phyloP scores from a whole-genome alignment of 1,140 invertebrate genomes.

The Littorina saxatilis region DNA sequence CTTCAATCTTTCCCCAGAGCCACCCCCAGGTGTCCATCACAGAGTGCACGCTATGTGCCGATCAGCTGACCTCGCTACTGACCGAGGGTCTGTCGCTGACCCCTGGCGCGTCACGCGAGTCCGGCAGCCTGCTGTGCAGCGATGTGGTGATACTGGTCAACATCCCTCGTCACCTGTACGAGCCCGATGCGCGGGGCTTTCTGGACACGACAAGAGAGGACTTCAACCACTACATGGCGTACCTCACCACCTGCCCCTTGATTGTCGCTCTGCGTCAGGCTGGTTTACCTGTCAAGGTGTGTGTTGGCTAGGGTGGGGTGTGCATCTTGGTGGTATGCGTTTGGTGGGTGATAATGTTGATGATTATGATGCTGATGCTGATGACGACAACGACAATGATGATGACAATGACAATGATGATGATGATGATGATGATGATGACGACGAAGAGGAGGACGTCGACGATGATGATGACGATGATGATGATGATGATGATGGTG shows the following conservation, averaged over 20 bases:
- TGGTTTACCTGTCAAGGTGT: slow-evolving; percentile 13
- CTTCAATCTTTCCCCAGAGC: background rate
- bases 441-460: too few relatives aligned
- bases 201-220: slow-evolving; percentile 41
- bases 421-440: slow-evolving; percentile 25
- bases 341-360: too few relatives aligned
- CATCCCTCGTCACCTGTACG: slow-evolving; percentile 36
- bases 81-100: background rate
- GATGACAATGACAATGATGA: slow-evolving; percentile 37
- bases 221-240: slow-evolving; percentile 38
- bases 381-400: too few relatives aligned
- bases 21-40: slow-evolving; percentile 29
- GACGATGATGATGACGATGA: slow-evolving; percentile 39
- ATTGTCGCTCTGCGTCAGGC: background rate
- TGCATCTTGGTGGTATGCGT: too few relatives aligned
- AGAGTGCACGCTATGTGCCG: slow-evolving; percentile 14
- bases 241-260: slow-evolving; percentile 29
- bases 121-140: slow-evolving; percentile 18
- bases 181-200: slow-evolving; percentile 27
- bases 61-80: background rate
- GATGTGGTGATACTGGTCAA: slow-evolving; percentile 43
- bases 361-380: too few relatives aligned
- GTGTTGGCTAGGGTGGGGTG: too few relatives aligned
- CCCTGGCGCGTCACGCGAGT: background rate
- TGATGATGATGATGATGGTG: slow-evolving; percentile 39